Conservation (phyloP, 2,113 vertebrate species). For the Tupaia chinensis region DNA sequence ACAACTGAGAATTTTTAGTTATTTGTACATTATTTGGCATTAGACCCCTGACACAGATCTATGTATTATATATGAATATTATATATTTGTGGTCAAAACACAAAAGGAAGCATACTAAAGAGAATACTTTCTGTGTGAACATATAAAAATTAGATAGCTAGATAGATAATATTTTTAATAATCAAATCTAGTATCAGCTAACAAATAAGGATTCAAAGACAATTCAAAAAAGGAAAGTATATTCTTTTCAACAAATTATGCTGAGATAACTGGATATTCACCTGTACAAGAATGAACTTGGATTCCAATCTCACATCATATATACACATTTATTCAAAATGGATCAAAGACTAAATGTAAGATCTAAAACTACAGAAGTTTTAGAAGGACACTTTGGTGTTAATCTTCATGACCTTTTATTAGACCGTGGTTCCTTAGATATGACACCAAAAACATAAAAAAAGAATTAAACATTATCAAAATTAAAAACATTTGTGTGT, state of each 20-base stretch:
- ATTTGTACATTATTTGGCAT: background rate
- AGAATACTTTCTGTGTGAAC: background rate
- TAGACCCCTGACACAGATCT: background rate
- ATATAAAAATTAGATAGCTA: background rate
- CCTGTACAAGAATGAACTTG: background rate
- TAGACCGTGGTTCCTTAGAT: background rate
- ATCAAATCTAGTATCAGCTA: background rate
- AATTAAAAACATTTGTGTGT: background rate
- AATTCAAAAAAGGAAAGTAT: background rate
- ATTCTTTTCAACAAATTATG: background rate
- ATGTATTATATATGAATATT: background rate
- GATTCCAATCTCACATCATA: background rate
- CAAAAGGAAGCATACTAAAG: background rate
- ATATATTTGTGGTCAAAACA: slow-evolving; percentile 9
- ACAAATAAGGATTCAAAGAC: background rate
- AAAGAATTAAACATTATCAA: background rate
- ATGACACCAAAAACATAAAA: slow-evolving; percentile 3
- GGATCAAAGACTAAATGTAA: background rate
- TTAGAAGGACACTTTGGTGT: background rate
- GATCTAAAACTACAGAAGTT: background rate
- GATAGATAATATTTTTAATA: slow-evolving; percentile 2
- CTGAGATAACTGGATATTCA: background rate
- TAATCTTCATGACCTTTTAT: background rate
- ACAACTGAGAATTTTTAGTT: background rate
- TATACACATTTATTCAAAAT: background rate